Evolutionary conservation across 1,140 invertebrate genomes (phyloP).

Genomic region (Macrobrachium nipponense): DNA sequence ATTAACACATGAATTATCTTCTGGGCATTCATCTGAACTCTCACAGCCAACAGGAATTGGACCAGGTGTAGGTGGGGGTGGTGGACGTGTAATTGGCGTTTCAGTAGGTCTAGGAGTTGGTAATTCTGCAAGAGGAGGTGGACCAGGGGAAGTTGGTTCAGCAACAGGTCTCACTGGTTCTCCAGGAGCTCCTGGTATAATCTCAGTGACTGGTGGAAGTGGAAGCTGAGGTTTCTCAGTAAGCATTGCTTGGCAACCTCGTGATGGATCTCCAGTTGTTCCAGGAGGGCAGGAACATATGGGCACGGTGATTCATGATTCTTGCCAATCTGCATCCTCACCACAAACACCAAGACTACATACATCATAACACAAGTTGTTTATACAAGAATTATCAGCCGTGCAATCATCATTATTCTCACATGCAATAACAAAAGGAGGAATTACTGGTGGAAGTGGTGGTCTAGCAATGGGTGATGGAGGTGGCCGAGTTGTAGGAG

Average conservation of each 20-base stretch:
- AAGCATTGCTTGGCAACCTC: constrained; percentile 74
- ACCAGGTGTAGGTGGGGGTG: constrained; percentile 20
- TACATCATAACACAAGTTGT: constrained; percentile 37
- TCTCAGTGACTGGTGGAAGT: constrained; percentile 12
- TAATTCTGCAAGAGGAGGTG: constrained; percentile 29
- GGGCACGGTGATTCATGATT: constrained; percentile 75
- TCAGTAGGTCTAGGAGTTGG: constrained; percentile 9
- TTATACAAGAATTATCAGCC: constrained; percentile 26
- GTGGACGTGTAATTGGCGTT: constrained; percentile 17
- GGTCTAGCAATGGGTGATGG: constrained; percentile 48
- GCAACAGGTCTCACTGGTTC: constrained; percentile 19
- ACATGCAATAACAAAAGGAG: constrained; percentile 39
- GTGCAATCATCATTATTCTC: constrained; percentile 42
- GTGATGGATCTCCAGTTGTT: constrained; percentile 82
- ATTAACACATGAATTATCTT: constrained; percentile 29
- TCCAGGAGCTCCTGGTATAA: background rate
- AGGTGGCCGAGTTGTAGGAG: constrained; percentile 77
- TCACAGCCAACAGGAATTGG: constrained; percentile 21
- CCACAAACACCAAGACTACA: constrained; percentile 36
- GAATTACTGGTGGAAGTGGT: constrained; percentile 72
- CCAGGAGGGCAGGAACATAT: constrained; percentile 75
- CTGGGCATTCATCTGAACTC: constrained; percentile 28
- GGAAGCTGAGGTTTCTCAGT: constrained; percentile 38
- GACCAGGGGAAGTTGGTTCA: constrained; percentile 19
- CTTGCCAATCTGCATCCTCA: constrained; percentile 78